phyloP scores from a whole-genome alignment of 2,888 invertebrate species.

The Thelaira solivaga region DNA sequence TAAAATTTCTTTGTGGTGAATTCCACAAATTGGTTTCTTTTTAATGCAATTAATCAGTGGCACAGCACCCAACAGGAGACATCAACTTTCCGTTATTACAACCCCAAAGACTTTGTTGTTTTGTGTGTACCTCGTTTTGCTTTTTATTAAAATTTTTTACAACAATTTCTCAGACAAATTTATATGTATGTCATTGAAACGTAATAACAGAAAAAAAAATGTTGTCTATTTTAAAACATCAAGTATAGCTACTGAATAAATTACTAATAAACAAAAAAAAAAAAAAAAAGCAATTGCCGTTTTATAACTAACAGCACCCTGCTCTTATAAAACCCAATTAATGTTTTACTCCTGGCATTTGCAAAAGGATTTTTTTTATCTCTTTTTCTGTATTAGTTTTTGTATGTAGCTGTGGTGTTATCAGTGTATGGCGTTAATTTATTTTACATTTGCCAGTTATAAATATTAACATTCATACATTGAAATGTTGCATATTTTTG shows the following conservation, averaged over 20 bases:
- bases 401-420: not conserved
- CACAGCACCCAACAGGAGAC: constrained; percentile 47
- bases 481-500: constrained; percentile 49
- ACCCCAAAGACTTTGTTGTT: not conserved
- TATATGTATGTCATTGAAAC: not conserved
- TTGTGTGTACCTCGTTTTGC: not conserved
- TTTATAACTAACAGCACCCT: not conserved
- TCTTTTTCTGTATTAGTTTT: constrained; percentile 9
- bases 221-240: constrained; percentile 58
- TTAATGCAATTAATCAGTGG: constrained; percentile 60
- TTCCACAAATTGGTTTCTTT: not conserved
- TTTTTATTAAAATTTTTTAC: not conserved
- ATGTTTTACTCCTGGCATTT: no score
- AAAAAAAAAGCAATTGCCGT: constrained; percentile 14
- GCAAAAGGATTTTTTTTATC: no score
- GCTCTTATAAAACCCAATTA: no score
- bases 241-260: constrained; percentile 64
- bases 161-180: constrained; percentile 12
- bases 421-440: constrained; percentile 63
- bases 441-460: constrained; percentile 64
- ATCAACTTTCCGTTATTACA: constrained; percentile 46
- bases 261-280: constrained; percentile 20
- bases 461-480: constrained; percentile 61
- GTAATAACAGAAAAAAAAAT: constrained; percentile 33
- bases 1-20: constrained; percentile 2